A percentile compares a stretch with the other conserved stretches of the same genome.
Conservation (phyloP, 2,888 invertebrate species). For the Perizoma affinitatum region DNA sequence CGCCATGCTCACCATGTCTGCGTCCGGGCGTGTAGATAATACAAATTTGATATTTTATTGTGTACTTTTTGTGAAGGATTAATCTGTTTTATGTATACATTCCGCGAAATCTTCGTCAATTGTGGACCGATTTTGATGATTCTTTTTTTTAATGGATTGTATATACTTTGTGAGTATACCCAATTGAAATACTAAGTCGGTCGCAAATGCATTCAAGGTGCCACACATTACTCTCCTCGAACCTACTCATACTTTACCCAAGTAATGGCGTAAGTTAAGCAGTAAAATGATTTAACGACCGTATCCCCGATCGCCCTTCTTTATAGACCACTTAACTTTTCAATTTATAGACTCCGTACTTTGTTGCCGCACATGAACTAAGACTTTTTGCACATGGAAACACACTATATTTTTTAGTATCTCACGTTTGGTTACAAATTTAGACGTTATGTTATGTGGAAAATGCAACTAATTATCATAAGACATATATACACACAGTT, state of each 20-base stretch:
- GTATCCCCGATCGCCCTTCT: constrained; percentile 49
- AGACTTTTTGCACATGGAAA: constrained; percentile 14
- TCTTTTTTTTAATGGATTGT: too few species aligned
- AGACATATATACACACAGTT: too few species aligned
- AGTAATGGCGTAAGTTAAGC: constrained; percentile 59
- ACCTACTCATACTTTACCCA: constrained; percentile 40
- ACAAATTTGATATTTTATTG: too few species aligned
- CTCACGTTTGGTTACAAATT: constrained; percentile 4
- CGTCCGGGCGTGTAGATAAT: too few species aligned
- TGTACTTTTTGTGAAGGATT: too few species aligned
- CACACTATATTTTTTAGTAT: neutral
- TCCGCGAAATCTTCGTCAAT: too few species aligned
- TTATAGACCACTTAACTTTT: constrained; percentile 64
- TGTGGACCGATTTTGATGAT: too few species aligned
- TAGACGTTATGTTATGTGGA: neutral
- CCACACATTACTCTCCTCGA: constrained; percentile 25
- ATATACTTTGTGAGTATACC: neutral
- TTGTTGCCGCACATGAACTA: constrained; percentile 34
- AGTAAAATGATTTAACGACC: constrained; percentile 65
- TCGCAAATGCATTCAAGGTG: constrained; percentile 14
- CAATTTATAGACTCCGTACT: constrained; percentile 55
- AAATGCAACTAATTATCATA: neutral
- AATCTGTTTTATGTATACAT: too few species aligned
- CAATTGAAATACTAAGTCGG: neutral
- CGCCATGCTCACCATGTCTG: too few species aligned